A percentile compares a stretch with the other conserved stretches of the same genome.
These are phyloP conservation scores for Danionella dracula DNA, from an alignment of 2,797 vertebrate genomes.

Conservation along the genomic window DNA sequence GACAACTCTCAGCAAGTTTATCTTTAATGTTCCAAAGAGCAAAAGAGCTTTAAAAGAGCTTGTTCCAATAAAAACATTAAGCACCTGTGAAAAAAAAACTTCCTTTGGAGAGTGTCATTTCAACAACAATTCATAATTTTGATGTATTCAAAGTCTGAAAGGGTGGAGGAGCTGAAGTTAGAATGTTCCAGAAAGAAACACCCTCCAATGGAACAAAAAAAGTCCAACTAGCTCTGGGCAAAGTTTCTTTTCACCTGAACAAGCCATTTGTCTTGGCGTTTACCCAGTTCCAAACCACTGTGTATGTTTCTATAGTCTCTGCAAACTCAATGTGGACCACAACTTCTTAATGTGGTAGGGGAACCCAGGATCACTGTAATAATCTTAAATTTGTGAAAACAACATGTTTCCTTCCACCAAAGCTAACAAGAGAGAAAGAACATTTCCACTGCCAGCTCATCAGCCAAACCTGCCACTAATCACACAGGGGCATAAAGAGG, in stretches of 20 bases:
- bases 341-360: constrained; percentile 69
- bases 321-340: constrained; percentile 68
- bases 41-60: constrained; percentile 45
- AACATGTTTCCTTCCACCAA: constrained; percentile 62
- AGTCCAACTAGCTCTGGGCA: constrained; percentile 49
- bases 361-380: constrained; percentile 66
- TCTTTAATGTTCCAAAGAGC: constrained; percentile 45
- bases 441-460: constrained; percentile 35
- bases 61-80: constrained; percentile 44
- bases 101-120: constrained; percentile 52
- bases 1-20: constrained; percentile 42
- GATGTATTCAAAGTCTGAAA: constrained; percentile 53
- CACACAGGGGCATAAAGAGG: constrained; percentile 10
- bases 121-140: constrained; percentile 56
- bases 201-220: constrained; percentile 42
- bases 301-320: constrained; percentile 76
- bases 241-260: constrained; percentile 77
- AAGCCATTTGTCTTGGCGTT: constrained; percentile 74
- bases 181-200: constrained; percentile 50
- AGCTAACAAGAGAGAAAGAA: constrained; percentile 37
- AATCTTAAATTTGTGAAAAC: constrained; percentile 77
- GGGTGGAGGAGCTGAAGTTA: constrained; percentile 50
- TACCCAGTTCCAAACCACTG: constrained; percentile 71
- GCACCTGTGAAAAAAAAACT: constrained; percentile 50
- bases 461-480: constrained; percentile 20